phyloP scores from a whole-genome alignment of 2,797 vertebrate species.

The Neomorphus geoffroyi region DNA sequence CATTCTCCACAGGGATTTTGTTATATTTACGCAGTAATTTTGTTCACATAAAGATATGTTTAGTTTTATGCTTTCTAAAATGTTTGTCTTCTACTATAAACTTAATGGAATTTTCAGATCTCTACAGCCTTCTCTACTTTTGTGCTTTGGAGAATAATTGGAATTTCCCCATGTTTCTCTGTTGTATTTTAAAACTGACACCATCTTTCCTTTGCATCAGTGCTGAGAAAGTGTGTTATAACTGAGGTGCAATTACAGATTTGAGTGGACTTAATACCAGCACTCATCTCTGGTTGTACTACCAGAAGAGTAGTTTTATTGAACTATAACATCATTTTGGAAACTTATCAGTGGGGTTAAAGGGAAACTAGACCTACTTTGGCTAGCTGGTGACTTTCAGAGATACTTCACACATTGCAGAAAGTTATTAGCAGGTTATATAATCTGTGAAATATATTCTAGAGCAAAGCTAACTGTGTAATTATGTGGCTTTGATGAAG shows the following conservation, averaged over 20 bases:
- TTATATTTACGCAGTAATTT: not conserved
- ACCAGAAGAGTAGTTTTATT: not conserved
- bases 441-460: not conserved
- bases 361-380: not conserved
- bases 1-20: not conserved
- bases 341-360: not conserved
- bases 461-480: not conserved
- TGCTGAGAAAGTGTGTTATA: not conserved
- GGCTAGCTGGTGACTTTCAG: not conserved
- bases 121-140: not conserved
- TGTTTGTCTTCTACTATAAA: not conserved
- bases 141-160: not conserved
- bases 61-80: not conserved
- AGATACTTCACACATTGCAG: not conserved
- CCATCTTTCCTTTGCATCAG: not conserved
- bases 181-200: not conserved
- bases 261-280: not conserved
- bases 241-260: not conserved
- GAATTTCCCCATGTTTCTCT: not conserved
- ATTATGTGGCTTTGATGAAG: conserved; percentile 29
- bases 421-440: not conserved
- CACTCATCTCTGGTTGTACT: not conserved
- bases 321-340: not conserved
- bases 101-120: not conserved
- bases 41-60: not conserved